phyloP scores from a whole-genome alignment of 64 coral and sea anemone genomes.

The Actinia equina region DNA sequence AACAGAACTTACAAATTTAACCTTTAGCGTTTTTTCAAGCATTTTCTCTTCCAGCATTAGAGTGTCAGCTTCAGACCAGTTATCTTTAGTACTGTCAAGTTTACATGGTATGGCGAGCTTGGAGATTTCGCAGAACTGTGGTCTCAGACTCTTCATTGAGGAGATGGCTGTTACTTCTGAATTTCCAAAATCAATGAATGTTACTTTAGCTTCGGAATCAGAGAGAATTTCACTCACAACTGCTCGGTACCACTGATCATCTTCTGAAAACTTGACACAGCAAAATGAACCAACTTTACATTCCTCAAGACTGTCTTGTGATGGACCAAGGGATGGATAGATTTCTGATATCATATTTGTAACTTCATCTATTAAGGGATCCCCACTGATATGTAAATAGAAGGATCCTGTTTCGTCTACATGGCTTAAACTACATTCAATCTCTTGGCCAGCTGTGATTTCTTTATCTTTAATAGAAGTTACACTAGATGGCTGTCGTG shows the following conservation, averaged over 20 bases:
- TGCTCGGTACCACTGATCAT: slow-evolving; percentile 87
- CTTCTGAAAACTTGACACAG: slow-evolving; percentile 71
- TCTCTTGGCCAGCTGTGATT: slow-evolving; percentile 25
- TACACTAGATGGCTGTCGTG: neutral
- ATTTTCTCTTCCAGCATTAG: slow-evolving; percentile 28
- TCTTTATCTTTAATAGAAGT: neutral
- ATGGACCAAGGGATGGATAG: slow-evolving; percentile 39
- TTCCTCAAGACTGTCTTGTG: slow-evolving; percentile 19
- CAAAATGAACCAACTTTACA: slow-evolving; percentile 73
- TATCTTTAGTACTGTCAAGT: slow-evolving; percentile 32
- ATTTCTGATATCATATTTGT: slow-evolving; percentile 35
- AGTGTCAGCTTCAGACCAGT: slow-evolving; percentile 40
- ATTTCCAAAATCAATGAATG: slow-evolving; percentile 92
- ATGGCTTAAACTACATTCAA: slow-evolving; percentile 64
- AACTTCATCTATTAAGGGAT: slow-evolving; percentile 26
- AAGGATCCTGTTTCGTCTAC: slow-evolving; percentile 49
- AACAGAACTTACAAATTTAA: slow-evolving; percentile 36
- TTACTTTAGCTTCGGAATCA: neutral
- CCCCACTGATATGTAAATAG: slow-evolving; percentile 44
- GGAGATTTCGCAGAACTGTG: slow-evolving; percentile 44
- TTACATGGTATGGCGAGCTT: slow-evolving; percentile 63
- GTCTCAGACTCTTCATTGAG: slow-evolving; percentile 42
- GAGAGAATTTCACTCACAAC: slow-evolving; percentile 46
- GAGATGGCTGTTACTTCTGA: slow-evolving; percentile 43
- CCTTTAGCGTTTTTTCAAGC: slow-evolving; percentile 51